Conservation (phyloP, 2,113 vertebrate genomes). For the Cisticola juncidis region DNA sequence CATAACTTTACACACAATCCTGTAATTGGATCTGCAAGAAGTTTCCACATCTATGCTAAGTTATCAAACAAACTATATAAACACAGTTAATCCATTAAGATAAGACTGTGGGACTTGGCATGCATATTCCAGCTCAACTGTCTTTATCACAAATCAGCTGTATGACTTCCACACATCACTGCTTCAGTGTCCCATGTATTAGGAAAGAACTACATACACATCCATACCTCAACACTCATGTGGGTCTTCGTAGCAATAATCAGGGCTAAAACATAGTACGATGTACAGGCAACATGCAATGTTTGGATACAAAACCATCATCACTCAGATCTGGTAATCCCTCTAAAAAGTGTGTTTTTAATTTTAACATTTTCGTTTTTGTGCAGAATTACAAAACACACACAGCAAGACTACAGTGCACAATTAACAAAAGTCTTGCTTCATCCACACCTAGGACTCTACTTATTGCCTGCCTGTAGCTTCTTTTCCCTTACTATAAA, state of each 20-base stretch:
- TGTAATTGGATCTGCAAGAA: neutral
- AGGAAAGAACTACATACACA: neutral
- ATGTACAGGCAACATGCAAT: neutral
- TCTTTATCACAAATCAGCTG: neutral
- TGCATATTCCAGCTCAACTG: neutral
- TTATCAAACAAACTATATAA: neutral
- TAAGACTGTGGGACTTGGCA: neutral
- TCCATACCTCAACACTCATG: neutral
- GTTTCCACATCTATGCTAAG: neutral
- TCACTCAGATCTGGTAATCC: neutral
- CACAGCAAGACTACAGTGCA: rapidly evolving
- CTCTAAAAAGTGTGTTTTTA: neutral
- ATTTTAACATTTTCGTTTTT: neutral
- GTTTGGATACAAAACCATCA: neutral
- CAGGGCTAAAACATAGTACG: neutral
- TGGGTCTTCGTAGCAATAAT: neutral
- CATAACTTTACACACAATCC: neutral
- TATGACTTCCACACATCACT: neutral
- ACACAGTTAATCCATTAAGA: neutral
- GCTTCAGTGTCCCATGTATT: neutral
- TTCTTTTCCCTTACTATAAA: neutral
- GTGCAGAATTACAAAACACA: neutral
- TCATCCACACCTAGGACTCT: neutral
- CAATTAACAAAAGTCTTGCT: neutral
- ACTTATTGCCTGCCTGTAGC: neutral